Base-by-base conservation (phyloP, 2,797 vertebrate species). In the Helarctos malayanus region DNA sequence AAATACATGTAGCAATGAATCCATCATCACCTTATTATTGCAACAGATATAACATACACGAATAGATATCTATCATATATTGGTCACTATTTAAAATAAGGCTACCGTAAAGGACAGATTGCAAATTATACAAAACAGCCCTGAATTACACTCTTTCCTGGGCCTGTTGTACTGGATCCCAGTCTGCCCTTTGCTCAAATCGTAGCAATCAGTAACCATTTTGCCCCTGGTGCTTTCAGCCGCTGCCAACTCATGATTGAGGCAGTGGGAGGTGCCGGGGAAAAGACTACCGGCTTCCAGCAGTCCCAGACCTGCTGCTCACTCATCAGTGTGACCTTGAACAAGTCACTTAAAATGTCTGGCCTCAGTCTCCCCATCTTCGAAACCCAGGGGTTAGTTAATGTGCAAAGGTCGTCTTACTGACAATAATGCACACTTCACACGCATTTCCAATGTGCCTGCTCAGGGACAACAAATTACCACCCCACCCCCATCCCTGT, bases 241-340 rank as follows among this genome's bases (percentile, higher is more conserved):
- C 7, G 13, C 95, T 97, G 97, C 97, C 96, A 96, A 71, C 47
- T 87, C 57, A 11, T 94, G 94, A 98, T 83, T 82, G 95, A 95
- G 90, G 61, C 95, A 38, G 71, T 91, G 73, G 96, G 97, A 61
- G 90, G 81, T 83, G 29, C 32, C 23, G 10, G 73, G 73, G 49
- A 23, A 65, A 61, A 90, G 92, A 87, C 47, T 47, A 78, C 18
- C 0, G 0, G 89, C 59, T 89, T 93, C 96, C 89, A 45, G 80
- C 83, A 59, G 71, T 49, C 76, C 25, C 76, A 5, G 29, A 52
- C 52, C 84, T 0, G 6, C 94, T 65, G 83, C 83, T 96, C 57
- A 38, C 15, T 82, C 27, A 65, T 41, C 38, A 56, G 9, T 2
- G 35, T 95, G 92, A 97, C 97, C 96, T 97, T 97, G 93, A 97